A percentile compares a stretch with the other conserved stretches of the same genome.
Conservation (phyloP, 2,113 vertebrate genomes). For the Thamnaconus septentrionalis region DNA sequence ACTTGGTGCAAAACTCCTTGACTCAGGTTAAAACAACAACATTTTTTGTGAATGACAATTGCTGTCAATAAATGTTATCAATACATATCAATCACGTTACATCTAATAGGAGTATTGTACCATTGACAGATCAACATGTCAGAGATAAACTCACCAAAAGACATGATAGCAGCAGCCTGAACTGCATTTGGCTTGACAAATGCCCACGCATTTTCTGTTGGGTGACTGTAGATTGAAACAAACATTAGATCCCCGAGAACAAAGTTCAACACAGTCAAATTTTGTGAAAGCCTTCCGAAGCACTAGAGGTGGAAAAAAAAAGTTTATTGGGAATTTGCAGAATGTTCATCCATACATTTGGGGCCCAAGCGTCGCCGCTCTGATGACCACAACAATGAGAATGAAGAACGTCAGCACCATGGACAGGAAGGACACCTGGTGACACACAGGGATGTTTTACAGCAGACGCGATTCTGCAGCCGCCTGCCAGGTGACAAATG, state of each 20-base stretch:
- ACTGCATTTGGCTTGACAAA: slow-evolving; percentile 89
- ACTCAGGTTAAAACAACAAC: no score
- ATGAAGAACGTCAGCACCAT: slow-evolving; percentile 85
- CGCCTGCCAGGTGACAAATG: background rate
- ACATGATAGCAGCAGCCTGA: slow-evolving; percentile 92
- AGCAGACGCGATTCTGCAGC: background rate
- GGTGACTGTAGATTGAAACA: slow-evolving; percentile 67
- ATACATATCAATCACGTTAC: no score
- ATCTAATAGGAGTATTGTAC: no score
- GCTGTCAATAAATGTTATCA: no score
- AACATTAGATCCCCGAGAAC: background rate
- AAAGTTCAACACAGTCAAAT: background rate
- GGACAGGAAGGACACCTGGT: slow-evolving; percentile 88
- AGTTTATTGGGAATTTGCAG: no score
- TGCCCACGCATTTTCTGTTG: slow-evolving; percentile 85
- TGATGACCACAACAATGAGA: slow-evolving; percentile 82
- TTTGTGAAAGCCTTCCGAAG: background rate
- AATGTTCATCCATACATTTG: slow-evolving; percentile 78
- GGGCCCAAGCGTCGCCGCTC: slow-evolving; percentile 80
- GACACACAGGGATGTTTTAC: slow-evolving; percentile 45
- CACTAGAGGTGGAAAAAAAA: no score
- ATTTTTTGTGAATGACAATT: no score
- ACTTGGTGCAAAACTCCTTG: no score
- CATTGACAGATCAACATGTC: no score
- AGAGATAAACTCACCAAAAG: slow-evolving; percentile 84